phyloP scores from a whole-genome alignment of 2,797 vertebrate genomes.

The Lithobates sylvaticus region DNA sequence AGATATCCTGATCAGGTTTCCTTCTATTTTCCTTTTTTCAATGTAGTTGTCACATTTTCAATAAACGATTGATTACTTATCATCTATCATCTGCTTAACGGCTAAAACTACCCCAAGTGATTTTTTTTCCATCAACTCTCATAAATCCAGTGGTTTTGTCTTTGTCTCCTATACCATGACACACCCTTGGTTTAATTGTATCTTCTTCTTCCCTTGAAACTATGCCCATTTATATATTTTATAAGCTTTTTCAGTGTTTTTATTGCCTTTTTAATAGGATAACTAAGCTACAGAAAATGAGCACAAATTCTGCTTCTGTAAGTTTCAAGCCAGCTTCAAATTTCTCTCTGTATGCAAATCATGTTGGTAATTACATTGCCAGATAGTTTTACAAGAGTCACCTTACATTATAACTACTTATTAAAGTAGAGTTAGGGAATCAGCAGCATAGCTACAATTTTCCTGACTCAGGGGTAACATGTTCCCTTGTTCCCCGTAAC shows the following conservation, averaged over 20 bases:
- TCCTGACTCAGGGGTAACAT: background rate
- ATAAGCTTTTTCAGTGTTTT: background rate
- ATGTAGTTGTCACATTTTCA: too few species aligned
- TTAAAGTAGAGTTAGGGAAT: background rate
- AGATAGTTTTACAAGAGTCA: background rate
- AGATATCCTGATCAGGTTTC: too few species aligned
- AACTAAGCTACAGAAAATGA: background rate
- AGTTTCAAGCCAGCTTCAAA: background rate
- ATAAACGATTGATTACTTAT: too few species aligned
- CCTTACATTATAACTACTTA: background rate
- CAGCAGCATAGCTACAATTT: too few species aligned
- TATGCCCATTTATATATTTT: background rate
- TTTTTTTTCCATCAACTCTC: too few species aligned
- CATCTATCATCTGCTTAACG: too few species aligned
- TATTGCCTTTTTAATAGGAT: background rate
- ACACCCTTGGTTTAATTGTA: slow-evolving; percentile 21
- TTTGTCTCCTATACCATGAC: background rate
- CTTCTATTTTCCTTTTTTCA: too few species aligned
- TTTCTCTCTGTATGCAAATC: background rate
- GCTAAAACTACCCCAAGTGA: too few species aligned
- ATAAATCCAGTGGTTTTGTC: background rate
- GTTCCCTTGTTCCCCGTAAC: too few species aligned
- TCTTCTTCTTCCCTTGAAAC: slow-evolving; percentile 9
- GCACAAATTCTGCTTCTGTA: background rate
- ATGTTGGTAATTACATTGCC: background rate